phyloP scores from a whole-genome alignment of 2,888 invertebrate species.

The Thalpophila matura region DNA sequence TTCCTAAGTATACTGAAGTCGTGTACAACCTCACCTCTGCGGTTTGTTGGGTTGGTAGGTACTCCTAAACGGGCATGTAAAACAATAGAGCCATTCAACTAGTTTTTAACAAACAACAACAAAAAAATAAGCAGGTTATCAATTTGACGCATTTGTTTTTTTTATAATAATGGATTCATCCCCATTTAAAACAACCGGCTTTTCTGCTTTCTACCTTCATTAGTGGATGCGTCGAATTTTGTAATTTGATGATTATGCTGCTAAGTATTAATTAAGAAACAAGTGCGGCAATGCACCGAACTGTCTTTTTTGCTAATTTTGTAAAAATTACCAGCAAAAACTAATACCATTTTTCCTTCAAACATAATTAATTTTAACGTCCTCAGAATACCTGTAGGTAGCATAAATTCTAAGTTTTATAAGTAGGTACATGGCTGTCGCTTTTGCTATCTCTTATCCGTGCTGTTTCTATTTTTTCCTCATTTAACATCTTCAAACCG shows the following conservation, averaged over 20 bases:
- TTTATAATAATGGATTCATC: constrained; percentile 6
- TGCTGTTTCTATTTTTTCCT: constrained; percentile 7
- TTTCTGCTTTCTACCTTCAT: constrained; percentile 41
- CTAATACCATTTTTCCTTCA: not conserved
- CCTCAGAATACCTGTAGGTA: not conserved
- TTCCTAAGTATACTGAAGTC: too few species aligned
- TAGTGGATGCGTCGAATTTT: constrained; percentile 4
- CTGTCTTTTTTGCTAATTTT: not conserved
- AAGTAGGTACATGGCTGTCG: not conserved
- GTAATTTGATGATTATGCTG: constrained; percentile 12
- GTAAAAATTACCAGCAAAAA: not conserved
- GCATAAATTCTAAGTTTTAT: not conserved
- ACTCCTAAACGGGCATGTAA: not conserved
- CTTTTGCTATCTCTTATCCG: not conserved
- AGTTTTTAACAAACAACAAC: too few species aligned
- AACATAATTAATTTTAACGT: not conserved
- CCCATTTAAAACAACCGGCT: constrained; percentile 13
- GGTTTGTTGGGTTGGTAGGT: not conserved
- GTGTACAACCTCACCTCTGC: too few species aligned
- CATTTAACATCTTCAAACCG: not conserved
- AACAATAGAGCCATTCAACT: not conserved
- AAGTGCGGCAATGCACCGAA: not conserved
- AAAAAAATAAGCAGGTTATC: too few species aligned
- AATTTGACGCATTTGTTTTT: too few species aligned
- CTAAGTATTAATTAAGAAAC: constrained; percentile 13